Base-by-base conservation (phyloP, 2,113 vertebrate species). In the Cyanocitta stelleri region DNA sequence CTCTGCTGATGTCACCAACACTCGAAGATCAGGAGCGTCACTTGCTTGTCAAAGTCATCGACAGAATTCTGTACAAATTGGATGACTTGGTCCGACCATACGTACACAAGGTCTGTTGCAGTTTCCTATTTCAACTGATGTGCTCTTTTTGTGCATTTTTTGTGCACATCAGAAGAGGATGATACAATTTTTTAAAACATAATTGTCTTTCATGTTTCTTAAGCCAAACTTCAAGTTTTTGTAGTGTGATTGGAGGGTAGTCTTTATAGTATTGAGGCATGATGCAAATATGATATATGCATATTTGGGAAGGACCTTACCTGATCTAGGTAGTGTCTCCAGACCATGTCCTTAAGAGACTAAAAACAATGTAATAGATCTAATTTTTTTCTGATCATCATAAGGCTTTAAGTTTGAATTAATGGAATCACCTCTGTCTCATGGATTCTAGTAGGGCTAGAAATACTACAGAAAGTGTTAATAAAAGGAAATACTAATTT, bases 1-100 rank as follows among this genome's bases (percentile, higher is more conserved):
- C 99, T 9, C 92, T 99, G 29, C 98, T 99, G 86, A 99, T 99
- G 99, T 99, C 99, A 7, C 99, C 99, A 76, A 99, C 99, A 0
- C 98, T 99, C 63, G 99, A 99, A 97, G 99, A 99, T 97, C 99
- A 99, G 93, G 99, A 99, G 87, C 99, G 99, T 71, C 99, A 99
- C 93, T 98, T 99, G 85, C 98, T 99, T 95, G 99, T 99, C 27
- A 99, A 99, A 98, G 99, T 99, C 95, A 99, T 99, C 1, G 99
- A 99, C 95, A 98, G 99, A 94, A 99, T 99, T 94, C 98, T 99
- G 10, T 99, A 99, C 98, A 99, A 99, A 83, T 97, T 99, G 93
- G 99, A 99, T 87, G 99, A 99, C 91, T 97, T 99, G 97, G 99
- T 99, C 81, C 98, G 99, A 49, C 99, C 99, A 1, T 99, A 99